phyloP scores from a whole-genome alignment of 2,113 vertebrate species.

The Hyaena hyaena region DNA sequence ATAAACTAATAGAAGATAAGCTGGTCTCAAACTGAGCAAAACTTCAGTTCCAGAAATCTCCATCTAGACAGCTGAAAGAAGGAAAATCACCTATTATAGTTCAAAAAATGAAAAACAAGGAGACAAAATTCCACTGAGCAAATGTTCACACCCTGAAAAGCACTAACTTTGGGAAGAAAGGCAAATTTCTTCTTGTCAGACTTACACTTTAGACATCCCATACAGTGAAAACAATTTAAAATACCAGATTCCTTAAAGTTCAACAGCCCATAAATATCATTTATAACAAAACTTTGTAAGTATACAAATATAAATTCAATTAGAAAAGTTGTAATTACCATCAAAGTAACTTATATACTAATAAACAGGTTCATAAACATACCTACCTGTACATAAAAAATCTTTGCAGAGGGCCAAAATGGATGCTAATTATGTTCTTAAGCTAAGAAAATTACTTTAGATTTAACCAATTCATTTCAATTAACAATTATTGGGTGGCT shows the following conservation, averaged over 20 bases:
- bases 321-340: conserved; percentile 27
- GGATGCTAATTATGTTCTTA: conserved; percentile 51
- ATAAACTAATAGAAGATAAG: not conserved
- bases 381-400: not conserved
- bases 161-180: not conserved
- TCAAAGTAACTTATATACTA: conserved; percentile 24
- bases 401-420: not conserved
- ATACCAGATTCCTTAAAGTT: not conserved
- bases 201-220: conserved; percentile 26
- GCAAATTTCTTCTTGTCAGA: not conserved
- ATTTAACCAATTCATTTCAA: conserved; percentile 49
- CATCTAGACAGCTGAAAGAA: not conserved
- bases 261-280: not conserved
- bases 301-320: conserved; percentile 47
- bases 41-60: not conserved
- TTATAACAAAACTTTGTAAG: conserved; percentile 17
- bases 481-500: conserved; percentile 16
- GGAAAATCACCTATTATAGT: not conserved
- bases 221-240: conserved; percentile 41
- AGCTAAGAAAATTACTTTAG: conserved; percentile 34
- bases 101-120: not conserved
- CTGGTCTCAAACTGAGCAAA: not conserved
- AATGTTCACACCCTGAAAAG: not conserved
- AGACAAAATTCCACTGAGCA: not conserved
- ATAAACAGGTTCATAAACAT: conserved; percentile 30